Evolutionary conservation across 2,113 vertebrate species (phyloP).

Genomic region (Eudorcas thomsonii): DNA sequence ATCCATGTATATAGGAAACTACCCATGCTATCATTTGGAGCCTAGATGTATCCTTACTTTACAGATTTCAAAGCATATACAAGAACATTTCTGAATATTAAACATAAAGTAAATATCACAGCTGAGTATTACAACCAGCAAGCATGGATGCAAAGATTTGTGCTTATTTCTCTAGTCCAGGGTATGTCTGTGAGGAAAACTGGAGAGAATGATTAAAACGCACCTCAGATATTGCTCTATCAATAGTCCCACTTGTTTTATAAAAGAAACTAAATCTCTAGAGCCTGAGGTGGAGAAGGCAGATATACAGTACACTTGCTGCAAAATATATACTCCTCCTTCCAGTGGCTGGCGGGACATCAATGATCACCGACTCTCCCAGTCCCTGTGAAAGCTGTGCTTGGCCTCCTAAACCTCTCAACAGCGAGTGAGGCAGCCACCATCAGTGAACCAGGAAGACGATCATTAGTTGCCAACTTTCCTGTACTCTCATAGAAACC

Average conservation of each 20-base stretch:
- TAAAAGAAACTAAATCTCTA: background rate
- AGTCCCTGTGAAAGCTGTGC: background rate
- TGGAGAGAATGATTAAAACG: background rate
- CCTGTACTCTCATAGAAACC: background rate
- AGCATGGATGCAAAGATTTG: background rate
- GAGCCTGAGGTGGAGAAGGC: background rate
- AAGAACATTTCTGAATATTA: background rate
- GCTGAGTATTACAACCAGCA: background rate
- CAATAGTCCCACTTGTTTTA: background rate
- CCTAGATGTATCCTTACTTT: background rate
- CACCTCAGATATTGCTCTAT: background rate
- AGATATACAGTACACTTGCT: background rate
- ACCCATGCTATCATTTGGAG: background rate
- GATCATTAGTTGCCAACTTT: background rate
- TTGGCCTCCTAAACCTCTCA: background rate
- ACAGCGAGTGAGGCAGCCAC: accelerated
- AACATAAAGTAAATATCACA: background rate
- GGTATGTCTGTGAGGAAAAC: background rate
- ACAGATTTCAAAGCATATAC: background rate
- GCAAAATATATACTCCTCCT: background rate
- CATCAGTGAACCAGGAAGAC: background rate
- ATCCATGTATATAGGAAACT: background rate
- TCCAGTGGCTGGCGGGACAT: background rate
- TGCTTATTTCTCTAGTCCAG: background rate
- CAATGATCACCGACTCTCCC: accelerated